Conservation (phyloP, 1,140 invertebrate species). For the Hycleus cichorii region DNA sequence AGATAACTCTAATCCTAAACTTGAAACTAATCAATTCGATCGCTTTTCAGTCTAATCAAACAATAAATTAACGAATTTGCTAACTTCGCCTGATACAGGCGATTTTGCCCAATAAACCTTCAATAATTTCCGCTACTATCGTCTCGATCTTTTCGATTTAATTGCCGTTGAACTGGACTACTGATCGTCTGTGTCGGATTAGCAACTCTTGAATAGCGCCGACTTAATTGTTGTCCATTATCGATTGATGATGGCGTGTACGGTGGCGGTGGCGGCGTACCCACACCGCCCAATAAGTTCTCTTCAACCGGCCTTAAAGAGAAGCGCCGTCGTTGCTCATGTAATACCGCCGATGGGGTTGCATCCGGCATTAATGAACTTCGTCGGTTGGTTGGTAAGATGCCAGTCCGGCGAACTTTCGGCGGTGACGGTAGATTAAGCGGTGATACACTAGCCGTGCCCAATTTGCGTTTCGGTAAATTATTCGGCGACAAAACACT, state of each 20-base stretch:
- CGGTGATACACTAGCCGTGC: constrained; percentile 45
- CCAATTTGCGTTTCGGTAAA: constrained; percentile 47
- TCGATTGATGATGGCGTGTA: neutral
- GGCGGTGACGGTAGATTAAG: constrained; percentile 33
- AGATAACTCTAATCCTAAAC: no score
- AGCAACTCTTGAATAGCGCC: no score
- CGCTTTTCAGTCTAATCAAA: no score
- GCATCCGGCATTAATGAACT: constrained; percentile 14
- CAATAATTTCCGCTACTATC: constrained; percentile 4
- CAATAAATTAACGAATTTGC: no score
- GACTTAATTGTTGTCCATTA: no score
- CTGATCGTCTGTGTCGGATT: neutral
- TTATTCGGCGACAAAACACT: constrained; percentile 21
- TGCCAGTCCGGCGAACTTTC: constrained; percentile 16
- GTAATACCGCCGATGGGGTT: constrained; percentile 1
- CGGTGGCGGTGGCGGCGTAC: constrained; percentile 3
- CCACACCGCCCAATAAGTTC: constrained; percentile 6
- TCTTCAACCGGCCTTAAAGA: constrained; percentile 43
- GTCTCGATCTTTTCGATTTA: constrained; percentile 20
- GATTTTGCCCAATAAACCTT: neutral
- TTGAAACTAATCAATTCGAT: no score
- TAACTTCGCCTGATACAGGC: constrained; percentile 12
- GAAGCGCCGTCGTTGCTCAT: constrained; percentile 36
- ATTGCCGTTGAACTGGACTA: constrained; percentile 26
- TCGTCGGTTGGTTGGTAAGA: constrained; percentile 17